Percentiles rank a stretch among this genome's conserved stretches.
Conservation (phyloP, 2,797 vertebrate species). For the Gymnothorax javanicus region DNA sequence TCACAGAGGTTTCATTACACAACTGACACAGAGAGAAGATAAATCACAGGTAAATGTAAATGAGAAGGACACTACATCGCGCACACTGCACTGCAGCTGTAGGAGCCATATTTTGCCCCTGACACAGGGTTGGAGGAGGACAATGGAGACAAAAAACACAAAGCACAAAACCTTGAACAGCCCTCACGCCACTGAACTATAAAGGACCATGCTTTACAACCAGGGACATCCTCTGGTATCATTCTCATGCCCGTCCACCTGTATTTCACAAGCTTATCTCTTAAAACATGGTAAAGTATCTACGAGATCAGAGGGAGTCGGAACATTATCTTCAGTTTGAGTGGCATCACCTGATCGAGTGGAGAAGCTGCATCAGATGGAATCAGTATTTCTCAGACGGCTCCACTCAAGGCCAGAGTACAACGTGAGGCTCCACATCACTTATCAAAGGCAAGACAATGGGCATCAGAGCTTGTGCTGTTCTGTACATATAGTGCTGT, state of each 20-base stretch:
- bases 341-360: neutral
- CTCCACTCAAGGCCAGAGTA: neutral
- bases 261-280: neutral
- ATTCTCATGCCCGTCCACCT: neutral
- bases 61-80: too few species aligned
- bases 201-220: neutral
- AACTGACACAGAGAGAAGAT: too few species aligned
- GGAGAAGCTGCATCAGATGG: neutral
- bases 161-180: neutral
- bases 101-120: neutral
- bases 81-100: neutral
- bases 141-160: neutral
- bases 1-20: too few species aligned
- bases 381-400: neutral
- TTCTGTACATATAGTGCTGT: too few species aligned
- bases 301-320: neutral
- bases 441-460: neutral
- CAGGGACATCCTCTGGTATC: neutral
- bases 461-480: too few species aligned
- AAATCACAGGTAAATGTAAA: too few species aligned
- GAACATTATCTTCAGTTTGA: neutral
- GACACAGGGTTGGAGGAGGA: neutral
- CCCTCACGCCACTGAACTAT: neutral
- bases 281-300: neutral
- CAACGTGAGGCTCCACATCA: neutral